Conservation (phyloP, 2,113 vertebrate genomes). For the Cervus canadensis region DNA sequence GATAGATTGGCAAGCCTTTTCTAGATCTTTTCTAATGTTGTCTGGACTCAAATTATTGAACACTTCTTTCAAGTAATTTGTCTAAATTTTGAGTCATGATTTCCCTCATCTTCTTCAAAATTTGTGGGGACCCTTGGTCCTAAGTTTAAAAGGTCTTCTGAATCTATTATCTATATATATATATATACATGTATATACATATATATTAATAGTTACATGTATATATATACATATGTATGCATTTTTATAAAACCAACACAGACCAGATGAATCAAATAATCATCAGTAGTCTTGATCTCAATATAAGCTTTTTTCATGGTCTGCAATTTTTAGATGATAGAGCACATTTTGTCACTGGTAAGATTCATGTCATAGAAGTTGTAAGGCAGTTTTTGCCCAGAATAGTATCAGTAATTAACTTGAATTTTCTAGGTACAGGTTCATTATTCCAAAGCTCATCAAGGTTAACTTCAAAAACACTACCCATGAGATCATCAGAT, state of each 20-base stretch:
- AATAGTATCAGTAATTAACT: conserved; percentile 90
- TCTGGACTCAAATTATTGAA: conserved; percentile 89
- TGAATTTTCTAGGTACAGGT: conserved; percentile 93
- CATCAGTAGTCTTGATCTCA: conserved; percentile 86
- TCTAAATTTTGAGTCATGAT: conserved; percentile 89
- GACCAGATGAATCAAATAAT: conserved; percentile 87
- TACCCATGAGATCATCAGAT: conserved; percentile 90
- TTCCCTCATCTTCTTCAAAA: conserved; percentile 89
- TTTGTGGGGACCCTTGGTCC: conserved; percentile 85
- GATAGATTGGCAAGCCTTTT: conserved; percentile 87
- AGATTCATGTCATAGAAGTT: conserved; percentile 95
- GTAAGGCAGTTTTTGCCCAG: conserved; percentile 93
- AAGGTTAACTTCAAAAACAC: conserved; percentile 90
- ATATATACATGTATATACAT: too few species aligned
- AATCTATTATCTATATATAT: conserved; percentile 56
- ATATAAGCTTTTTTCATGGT: conserved; percentile 87
- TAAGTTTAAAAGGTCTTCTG: conserved; percentile 87
- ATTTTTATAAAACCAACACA: conserved; percentile 83
- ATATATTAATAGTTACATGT: too few species aligned
- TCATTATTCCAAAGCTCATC: conserved; percentile 93
- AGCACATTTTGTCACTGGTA: conserved; percentile 94
- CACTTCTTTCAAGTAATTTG: conserved; percentile 86
- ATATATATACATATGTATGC: not conserved
- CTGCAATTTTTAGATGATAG: conserved; percentile 95
- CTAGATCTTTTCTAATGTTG: conserved; percentile 87